These are phyloP conservation scores for Artibeus jamaicensis DNA, from an alignment of 2,797 vertebrate species.

Conservation along the genomic window DNA sequence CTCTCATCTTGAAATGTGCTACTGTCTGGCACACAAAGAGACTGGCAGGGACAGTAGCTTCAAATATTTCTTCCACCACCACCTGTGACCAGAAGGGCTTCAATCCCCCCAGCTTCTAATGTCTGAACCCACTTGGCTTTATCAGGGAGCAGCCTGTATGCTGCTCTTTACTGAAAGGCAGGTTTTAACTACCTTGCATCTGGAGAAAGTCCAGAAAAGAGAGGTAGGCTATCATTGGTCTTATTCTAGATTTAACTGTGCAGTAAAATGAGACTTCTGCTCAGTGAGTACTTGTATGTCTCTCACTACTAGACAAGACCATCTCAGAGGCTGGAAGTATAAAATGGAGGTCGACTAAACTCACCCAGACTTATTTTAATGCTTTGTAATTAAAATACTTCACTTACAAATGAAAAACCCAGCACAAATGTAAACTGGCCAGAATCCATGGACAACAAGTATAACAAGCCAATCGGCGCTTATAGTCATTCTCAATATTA, in stretches of 20 bases:
- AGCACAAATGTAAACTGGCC: neutral
- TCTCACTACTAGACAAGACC: constrained; percentile 14
- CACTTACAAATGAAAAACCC: neutral
- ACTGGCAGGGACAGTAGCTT: neutral
- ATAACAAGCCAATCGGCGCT: neutral
- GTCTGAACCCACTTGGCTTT: neutral
- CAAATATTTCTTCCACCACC: constrained; percentile 13
- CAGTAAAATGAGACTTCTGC: neutral
- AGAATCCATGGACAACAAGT: neutral
- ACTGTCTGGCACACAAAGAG: constrained; percentile 6
- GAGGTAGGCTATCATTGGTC: neutral
- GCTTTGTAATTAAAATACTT: constrained; percentile 14
- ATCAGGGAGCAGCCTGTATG: neutral
- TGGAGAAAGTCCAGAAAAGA: neutral
- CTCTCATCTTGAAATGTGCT: neutral
- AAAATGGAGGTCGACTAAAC: constrained; percentile 14
- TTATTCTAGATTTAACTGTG: constrained; percentile 1
- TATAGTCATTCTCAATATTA: neutral
- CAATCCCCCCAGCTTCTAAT: neutral
- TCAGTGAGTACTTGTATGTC: neutral
- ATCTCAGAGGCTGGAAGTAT: neutral
- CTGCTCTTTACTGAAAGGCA: neutral
- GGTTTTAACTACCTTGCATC: neutral
- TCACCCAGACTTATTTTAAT: constrained; percentile 26
- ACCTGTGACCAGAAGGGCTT: neutral